Evolutionary conservation across 2,888 invertebrate genomes (phyloP).

Genomic region (Sinotaia quadrata): DNA sequence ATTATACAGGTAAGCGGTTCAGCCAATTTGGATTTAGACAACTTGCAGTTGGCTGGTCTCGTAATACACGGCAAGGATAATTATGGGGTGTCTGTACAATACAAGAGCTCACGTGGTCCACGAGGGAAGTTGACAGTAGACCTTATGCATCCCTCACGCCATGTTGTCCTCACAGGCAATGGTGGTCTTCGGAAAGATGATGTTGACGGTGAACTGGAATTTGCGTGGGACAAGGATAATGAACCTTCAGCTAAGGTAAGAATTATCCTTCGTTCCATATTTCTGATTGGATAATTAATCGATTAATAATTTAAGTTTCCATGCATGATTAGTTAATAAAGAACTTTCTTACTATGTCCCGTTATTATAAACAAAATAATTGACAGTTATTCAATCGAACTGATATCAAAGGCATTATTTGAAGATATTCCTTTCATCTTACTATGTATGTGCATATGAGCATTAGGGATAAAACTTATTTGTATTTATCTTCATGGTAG

Average conservation of each 20-base stretch:
- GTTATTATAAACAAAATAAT: no score
- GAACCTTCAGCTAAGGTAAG: constrained; percentile 13
- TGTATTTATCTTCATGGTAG: no score
- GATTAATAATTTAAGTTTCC: no score
- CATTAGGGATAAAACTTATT: no score
- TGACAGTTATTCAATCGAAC: no score
- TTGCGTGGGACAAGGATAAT: constrained; percentile 28
- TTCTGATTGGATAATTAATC: no score
- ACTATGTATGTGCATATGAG: no score
- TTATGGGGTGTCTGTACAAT: constrained; percentile 37
- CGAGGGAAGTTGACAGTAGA: constrained; percentile 42
- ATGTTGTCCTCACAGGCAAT: constrained; percentile 43
- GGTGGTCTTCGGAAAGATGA: constrained; percentile 30
- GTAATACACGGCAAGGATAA: constrained; percentile 36
- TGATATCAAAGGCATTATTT: no score
- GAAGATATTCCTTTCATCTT: no score
- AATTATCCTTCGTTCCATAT: not conserved
- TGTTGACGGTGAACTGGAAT: constrained; percentile 13
- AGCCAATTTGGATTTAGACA: constrained; percentile 37
- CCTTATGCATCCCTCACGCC: constrained; percentile 41
- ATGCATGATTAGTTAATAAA: no score
- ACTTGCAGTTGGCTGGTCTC: constrained; percentile 40
- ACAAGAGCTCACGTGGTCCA: constrained; percentile 33
- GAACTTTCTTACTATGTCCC: no score
- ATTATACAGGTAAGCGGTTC: constrained; percentile 34